These are phyloP conservation scores for Tupaia chinensis DNA, from an alignment of 2,113 vertebrate species.

Conservation along the genomic window DNA sequence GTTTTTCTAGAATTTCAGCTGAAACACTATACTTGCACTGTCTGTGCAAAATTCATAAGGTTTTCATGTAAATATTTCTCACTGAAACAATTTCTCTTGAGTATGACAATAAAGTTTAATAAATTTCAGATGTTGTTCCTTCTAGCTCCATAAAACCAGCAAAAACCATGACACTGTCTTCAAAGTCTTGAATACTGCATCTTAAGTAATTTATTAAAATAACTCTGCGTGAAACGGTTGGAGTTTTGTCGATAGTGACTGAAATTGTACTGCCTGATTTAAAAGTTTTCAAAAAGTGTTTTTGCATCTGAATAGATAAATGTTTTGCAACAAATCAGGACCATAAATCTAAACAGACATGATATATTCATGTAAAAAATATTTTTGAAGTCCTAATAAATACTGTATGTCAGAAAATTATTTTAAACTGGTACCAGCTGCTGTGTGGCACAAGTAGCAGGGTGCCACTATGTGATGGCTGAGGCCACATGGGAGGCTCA, in stretches of 20 bases:
- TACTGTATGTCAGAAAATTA: slow-evolving; percentile 33
- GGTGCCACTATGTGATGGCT: too few species aligned
- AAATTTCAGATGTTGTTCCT: slow-evolving; percentile 39
- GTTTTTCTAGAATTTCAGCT: neutral
- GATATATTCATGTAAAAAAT: neutral
- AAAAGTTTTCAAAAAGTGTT: slow-evolving; percentile 9
- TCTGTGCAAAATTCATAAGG: neutral
- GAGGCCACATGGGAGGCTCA: too few species aligned
- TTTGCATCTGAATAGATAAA: neutral
- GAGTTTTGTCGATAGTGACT: slow-evolving; percentile 31
- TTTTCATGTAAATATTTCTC: slow-evolving; percentile 38
- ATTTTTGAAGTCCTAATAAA: slow-evolving; percentile 29
- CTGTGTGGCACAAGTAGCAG: too few species aligned
- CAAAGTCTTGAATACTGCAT: slow-evolving; percentile 38
- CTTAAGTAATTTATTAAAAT: slow-evolving; percentile 62
- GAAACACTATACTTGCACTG: neutral
- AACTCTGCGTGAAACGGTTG: slow-evolving; percentile 1
- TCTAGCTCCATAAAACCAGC: slow-evolving; percentile 21
- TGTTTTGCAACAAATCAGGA: neutral
- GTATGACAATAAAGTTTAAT: slow-evolving; percentile 48
- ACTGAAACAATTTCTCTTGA: slow-evolving; percentile 5
- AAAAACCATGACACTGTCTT: slow-evolving; percentile 25
- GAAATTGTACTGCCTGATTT: slow-evolving; percentile 55
- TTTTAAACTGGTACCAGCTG: neutral
- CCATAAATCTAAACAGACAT: neutral